Percentiles rank a stretch among this genome's conserved stretches.
Evolutionary conservation across 2,797 vertebrate genomes (phyloP).

Genomic region (Phalanger gymnotis): DNA sequence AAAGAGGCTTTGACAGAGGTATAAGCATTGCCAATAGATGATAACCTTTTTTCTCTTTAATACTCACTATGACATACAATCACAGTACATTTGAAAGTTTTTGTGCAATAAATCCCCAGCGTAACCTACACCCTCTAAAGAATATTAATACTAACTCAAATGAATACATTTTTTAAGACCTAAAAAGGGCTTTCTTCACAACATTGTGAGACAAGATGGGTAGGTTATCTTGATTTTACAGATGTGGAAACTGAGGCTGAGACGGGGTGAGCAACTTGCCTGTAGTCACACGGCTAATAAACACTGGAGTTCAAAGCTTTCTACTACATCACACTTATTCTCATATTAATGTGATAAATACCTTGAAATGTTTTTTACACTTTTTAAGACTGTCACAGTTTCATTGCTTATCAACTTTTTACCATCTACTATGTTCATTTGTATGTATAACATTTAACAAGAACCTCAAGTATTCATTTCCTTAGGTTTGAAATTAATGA

Average conservation of each 20-base stretch:
- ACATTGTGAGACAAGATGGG: not conserved
- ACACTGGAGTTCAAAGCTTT: not conserved
- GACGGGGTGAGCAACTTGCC: not conserved
- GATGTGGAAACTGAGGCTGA: not conserved
- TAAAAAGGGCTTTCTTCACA: not conserved
- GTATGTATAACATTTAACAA: constrained; percentile 32
- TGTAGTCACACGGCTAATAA: not conserved
- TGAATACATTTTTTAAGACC: not conserved
- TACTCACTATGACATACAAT: not conserved
- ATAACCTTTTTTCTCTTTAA: not conserved
- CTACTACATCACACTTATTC: not conserved
- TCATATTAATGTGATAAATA: not conserved
- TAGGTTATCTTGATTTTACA: not conserved
- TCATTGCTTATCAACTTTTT: not conserved
- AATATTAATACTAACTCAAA: not conserved
- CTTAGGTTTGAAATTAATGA: constrained; percentile 60
- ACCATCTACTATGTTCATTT: not conserved
- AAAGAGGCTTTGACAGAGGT: not conserved
- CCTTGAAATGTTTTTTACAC: not conserved
- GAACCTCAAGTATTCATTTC: constrained; percentile 27
- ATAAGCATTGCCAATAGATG: not conserved
- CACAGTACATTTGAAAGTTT: not conserved
- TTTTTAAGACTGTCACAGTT: not conserved
- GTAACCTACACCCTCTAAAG: not conserved
- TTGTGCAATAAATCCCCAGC: not conserved